Conservation (phyloP, 2,888 invertebrate genomes). For the Aricia artaxerxes region DNA sequence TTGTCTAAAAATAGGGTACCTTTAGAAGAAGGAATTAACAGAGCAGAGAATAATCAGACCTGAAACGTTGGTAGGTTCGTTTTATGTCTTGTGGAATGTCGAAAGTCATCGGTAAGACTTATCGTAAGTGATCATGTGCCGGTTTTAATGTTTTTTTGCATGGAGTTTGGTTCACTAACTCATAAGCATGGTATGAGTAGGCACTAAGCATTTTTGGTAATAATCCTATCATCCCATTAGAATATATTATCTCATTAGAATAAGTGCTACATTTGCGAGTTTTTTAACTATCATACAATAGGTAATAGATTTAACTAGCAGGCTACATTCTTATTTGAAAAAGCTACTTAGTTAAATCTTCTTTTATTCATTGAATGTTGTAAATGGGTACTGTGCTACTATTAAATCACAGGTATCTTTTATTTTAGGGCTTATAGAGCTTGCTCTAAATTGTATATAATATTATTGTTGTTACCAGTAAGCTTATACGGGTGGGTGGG, state of each 20-base stretch:
- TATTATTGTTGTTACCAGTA: neutral
- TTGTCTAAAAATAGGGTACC: slow-evolving; percentile 21
- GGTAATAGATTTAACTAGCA: neutral
- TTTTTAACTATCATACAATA: neutral
- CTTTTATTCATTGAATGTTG: neutral
- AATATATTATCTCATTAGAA: neutral
- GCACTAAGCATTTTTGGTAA: neutral
- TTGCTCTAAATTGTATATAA: neutral
- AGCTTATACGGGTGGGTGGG: neutral
- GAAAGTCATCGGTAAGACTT: slow-evolving; percentile 22
- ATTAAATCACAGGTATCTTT: neutral
- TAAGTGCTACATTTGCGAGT: neutral
- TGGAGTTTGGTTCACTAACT: slow-evolving; percentile 56
- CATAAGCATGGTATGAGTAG: neutral
- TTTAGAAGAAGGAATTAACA: slow-evolving; percentile 18
- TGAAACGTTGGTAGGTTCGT: slow-evolving; percentile 21
- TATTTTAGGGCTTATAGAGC: neutral
- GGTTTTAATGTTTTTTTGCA: slow-evolving; percentile 57
- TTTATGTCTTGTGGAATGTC: slow-evolving; percentile 25
- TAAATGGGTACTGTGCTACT: neutral
- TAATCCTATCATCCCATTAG: neutral
- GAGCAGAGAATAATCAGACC: slow-evolving; percentile 9
- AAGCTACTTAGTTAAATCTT: neutral
- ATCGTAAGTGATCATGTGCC: slow-evolving; percentile 74
- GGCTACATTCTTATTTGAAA: neutral